Evolutionary conservation across 1,140 invertebrate genomes (phyloP), one percentile per base, ranked within the genome.

Genomic region (Drosophila pseudoananassae): DNA sequence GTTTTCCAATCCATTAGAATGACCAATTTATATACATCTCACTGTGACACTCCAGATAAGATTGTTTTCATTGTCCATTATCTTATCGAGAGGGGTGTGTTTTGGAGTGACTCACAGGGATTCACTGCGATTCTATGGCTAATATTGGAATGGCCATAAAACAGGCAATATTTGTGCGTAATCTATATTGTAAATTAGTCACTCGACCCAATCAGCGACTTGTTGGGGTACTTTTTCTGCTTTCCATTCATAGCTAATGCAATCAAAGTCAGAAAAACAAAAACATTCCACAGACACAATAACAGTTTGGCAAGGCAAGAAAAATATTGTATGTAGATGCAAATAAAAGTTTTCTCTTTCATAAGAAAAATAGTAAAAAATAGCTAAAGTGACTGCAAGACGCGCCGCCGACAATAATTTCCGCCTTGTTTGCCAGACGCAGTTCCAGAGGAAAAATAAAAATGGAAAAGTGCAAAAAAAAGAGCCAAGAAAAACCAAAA

Each of bases 371-470:
- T 55, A 40, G 17, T 25, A 38, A 23, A 27, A 49, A 45, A 36
- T 36, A 5, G 17, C 4, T 27, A 50, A 36, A 51, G 68, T 69
- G 47, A 58, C 33, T 72, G 61, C 58, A 85, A 71, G 77, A 75
- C 47, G 17, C 15, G 65, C 54, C 74, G 69, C 49, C 69, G 70
- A 64, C 74, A 81, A 87, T 87, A 85, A 85, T 87, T 87, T 85
- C 78, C 82, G 82, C 49, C 60, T 56, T 79, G 68, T 65, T 72
- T 76, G 63, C 71, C 54, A 60, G 61, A 56, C 63, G 49, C 27
- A 74, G 70, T 29, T 40, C 20, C 43, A n/a, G 52, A 65, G 60
- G 54, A 57, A 49, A 55, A 53, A 23, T 25, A 33, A 43, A 57
- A 53, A 56, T 56, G 17, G 7, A 46, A 84, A 58, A 79, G 51